phyloP scores from a whole-genome alignment of 1,140 invertebrate species.

The Penaeus indicus region DNA sequence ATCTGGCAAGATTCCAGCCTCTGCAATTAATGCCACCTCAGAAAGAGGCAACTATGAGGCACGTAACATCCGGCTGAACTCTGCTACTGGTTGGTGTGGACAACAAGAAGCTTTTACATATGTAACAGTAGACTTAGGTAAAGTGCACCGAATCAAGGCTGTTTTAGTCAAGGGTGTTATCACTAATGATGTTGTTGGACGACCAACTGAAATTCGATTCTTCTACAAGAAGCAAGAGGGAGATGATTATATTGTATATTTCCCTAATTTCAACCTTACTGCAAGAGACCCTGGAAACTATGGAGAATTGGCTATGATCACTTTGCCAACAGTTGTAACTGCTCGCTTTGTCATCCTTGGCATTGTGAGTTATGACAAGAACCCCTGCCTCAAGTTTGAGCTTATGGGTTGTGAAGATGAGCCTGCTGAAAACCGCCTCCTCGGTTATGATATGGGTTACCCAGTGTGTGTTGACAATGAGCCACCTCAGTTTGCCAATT shows the following conservation, averaged over 20 bases:
- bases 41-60: slow-evolving; percentile 92
- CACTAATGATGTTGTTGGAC: slow-evolving; percentile 93
- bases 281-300: slow-evolving; percentile 94
- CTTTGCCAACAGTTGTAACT: slow-evolving; percentile 91
- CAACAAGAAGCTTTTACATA: slow-evolving; percentile 95
- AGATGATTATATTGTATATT: slow-evolving; percentile 96
- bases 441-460: slow-evolving; percentile 94
- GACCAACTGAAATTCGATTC: slow-evolving; percentile 94
- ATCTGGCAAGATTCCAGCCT: slow-evolving; percentile 92
- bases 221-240: slow-evolving; percentile 95
- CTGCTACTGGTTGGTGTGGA: slow-evolving; percentile 95
- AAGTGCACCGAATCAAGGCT: slow-evolving; percentile 87
- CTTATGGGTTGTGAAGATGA: slow-evolving; percentile 93
- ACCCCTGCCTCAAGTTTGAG: slow-evolving; percentile 96
- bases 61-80: slow-evolving; percentile 89
- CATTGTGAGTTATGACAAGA: slow-evolving; percentile 96
- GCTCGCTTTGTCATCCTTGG: slow-evolving; percentile 92
- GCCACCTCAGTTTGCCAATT: slow-evolving; percentile 95
- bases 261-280: slow-evolving; percentile 94
- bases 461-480: slow-evolving; percentile 96
- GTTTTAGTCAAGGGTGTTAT: slow-evolving; percentile 92
- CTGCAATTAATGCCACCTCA: slow-evolving; percentile 95
- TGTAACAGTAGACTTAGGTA: slow-evolving; percentile 92
- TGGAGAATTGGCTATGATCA: slow-evolving; percentile 95
- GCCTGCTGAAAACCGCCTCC: slow-evolving; percentile 78